Evolutionary conservation across 2,113 vertebrate species (phyloP), one percentile per base, ranked within the genome.

Genomic region (Macquaria ambigua): DNA sequence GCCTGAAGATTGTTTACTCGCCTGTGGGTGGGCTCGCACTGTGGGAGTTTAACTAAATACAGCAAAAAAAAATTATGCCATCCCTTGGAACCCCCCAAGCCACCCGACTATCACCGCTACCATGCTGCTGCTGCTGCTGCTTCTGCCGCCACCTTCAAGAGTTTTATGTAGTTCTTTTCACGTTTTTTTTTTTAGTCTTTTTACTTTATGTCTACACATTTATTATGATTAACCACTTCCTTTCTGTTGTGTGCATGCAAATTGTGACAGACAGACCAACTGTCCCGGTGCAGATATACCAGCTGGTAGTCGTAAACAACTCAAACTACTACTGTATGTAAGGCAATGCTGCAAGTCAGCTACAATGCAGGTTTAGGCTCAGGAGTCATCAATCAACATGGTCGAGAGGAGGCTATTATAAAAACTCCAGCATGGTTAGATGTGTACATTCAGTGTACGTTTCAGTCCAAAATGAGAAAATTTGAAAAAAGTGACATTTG

Each of bases 1-100:
- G 79, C 81, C 70, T 80, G 72, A 82, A 39, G 87, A 83, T 58
- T 88, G 78, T 90, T 92, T 90, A 90, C 86, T 50, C 9, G 74
- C 79, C 63, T 31, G 69, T 84, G 74, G 81, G 72, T 52, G 68
- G 55, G 64, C 69, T 83, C 78, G 76, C 86, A 63, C 81, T 61
- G 28, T 3, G 72, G 79, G 81, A 79, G 63, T 84, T 86, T 74
- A 71, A 75, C 76, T 39, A 79, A 86, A 83, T 81, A 82, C 66
- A 25, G 74, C 63, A 18, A 81, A 72, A 72, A 73, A 92, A 59
- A 2, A 34, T 34, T n/a, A 86, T 85, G 55, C 61, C 48, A 77
- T 87, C 62, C 68, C 68, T 11, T 67, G 59, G 59, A 85, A 37
- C 46, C 70, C 63, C 55, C 20, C 55, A 14, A 74, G 74, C 63